These are phyloP conservation scores for Epirrita christyi DNA, from an alignment of 2,888 invertebrate species.

Conservation along the genomic window DNA sequence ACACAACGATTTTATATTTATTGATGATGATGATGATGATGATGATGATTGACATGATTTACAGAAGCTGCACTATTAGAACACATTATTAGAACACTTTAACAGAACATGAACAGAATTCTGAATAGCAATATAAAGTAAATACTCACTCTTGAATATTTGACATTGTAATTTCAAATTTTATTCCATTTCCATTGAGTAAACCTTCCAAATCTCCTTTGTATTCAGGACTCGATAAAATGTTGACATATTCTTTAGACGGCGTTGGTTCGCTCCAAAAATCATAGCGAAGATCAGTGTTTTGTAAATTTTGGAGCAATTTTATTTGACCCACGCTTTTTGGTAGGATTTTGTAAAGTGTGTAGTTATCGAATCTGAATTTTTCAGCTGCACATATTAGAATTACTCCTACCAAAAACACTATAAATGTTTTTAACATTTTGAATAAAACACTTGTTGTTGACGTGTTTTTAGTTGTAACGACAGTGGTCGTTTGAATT, in stretches of 20 bases:
- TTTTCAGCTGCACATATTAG: conserved; percentile 39
- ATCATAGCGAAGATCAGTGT: conserved; percentile 59
- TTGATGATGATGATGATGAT: too few species aligned
- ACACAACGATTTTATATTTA: too few species aligned
- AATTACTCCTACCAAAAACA: conserved; percentile 29
- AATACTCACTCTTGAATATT: conserved; percentile 74
- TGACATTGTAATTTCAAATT: conserved; percentile 59
- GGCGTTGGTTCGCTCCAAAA: conserved; percentile 62
- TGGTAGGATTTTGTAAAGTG: conserved; percentile 79
- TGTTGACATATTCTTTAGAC: conserved; percentile 53
- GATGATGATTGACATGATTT: neutral
- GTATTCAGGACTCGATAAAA: conserved; percentile 63
- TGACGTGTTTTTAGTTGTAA: neutral
- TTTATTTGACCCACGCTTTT: conserved; percentile 66
- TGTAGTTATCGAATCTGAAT: conserved; percentile 52
- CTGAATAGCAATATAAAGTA: conserved; percentile 13
- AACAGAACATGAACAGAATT: conserved; percentile 8
- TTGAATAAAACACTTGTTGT: conserved; percentile 1
- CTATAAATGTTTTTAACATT: conserved; percentile 36
- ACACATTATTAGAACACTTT: neutral
- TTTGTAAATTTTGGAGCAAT: conserved; percentile 69
- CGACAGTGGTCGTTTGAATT: neutral
- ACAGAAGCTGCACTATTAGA: neutral
- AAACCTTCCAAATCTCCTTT: conserved; percentile 53
- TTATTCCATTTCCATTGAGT: conserved; percentile 56